These are phyloP conservation scores for Brachionus paranguensis DNA, from an alignment of 1,140 invertebrate species.

Conservation along the genomic window DNA sequence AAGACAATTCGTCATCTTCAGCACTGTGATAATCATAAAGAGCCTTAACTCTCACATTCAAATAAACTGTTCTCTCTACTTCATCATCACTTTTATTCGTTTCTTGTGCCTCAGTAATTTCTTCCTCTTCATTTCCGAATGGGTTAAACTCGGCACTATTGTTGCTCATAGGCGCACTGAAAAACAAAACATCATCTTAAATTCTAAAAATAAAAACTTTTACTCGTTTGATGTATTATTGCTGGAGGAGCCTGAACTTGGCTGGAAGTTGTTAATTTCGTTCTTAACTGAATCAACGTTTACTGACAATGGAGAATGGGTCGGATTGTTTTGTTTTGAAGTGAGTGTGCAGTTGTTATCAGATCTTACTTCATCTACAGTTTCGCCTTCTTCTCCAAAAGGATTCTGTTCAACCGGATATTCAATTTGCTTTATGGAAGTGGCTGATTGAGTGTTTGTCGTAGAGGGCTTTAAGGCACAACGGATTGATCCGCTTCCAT, in stretches of 20 bases:
- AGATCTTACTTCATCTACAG: neutral
- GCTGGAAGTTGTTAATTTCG: neutral
- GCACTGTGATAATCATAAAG: conserved; percentile 93
- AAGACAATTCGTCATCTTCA: conserved; percentile 90
- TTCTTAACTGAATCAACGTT: neutral
- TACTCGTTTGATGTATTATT: neutral
- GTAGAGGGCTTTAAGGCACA: neutral
- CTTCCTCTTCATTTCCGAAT: conserved; percentile 25
- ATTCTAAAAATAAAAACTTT: neutral
- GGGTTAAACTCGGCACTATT: neutral
- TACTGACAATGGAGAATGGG: neutral
- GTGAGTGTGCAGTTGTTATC: neutral
- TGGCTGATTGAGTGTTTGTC: neutral
- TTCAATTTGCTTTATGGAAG: neutral
- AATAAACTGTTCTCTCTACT: neutral
- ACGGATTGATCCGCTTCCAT: neutral
- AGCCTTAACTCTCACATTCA: conserved; percentile 65
- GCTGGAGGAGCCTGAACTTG: neutral
- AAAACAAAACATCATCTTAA: neutral
- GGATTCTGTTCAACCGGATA: conserved; percentile 19
- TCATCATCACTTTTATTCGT: conserved; percentile 27
- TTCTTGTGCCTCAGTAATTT: neutral
- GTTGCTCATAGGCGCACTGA: neutral
- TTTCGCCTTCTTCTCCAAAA: neutral
- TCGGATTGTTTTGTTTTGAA: neutral